Conservation (phyloP, 2,113 vertebrate species). For the Odontesthes bonariensis region DNA sequence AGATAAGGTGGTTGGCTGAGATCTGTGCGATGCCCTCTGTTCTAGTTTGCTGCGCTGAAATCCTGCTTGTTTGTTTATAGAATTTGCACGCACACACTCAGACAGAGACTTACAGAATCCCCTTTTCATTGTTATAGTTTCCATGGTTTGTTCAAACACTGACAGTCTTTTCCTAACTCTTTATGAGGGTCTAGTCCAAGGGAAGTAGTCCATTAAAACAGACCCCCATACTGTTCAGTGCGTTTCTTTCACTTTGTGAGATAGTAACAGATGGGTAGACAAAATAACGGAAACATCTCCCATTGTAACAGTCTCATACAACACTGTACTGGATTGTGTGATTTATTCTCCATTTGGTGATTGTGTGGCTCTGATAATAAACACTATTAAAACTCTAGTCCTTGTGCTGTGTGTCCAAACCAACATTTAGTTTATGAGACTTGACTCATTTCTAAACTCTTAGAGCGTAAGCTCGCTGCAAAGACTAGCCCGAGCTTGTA, state of each 20-base stretch:
- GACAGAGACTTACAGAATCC: slow-evolving; percentile 37
- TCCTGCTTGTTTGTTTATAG: slow-evolving; percentile 58
- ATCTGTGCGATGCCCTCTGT: slow-evolving; percentile 40
- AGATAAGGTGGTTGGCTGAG: slow-evolving; percentile 51
- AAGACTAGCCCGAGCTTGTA: slow-evolving; percentile 42
- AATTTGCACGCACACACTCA: slow-evolving; percentile 23
- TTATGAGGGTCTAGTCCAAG: slow-evolving; percentile 1
- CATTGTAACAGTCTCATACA: background rate
- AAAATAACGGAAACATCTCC: slow-evolving; percentile 6
- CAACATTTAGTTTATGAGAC: slow-evolving; percentile 10
- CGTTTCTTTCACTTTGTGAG: background rate
- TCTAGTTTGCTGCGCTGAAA: slow-evolving; percentile 36
- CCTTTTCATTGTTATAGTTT: slow-evolving; percentile 67
- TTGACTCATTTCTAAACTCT: background rate
- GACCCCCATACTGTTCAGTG: background rate
- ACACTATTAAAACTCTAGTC: background rate
- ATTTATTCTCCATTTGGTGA: background rate
- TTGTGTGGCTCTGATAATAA: background rate
- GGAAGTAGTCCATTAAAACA: slow-evolving; percentile 29
- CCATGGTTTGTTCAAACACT: slow-evolving; percentile 66
- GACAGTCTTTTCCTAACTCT: slow-evolving; percentile 36
- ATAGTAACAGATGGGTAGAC: background rate
- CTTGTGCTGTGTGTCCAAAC: background rate
- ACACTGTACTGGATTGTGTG: background rate
- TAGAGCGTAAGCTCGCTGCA: background rate